These are phyloP conservation scores for Stratiomys singularior DNA, from an alignment of 2,888 invertebrate genomes.

Conservation along the genomic window DNA sequence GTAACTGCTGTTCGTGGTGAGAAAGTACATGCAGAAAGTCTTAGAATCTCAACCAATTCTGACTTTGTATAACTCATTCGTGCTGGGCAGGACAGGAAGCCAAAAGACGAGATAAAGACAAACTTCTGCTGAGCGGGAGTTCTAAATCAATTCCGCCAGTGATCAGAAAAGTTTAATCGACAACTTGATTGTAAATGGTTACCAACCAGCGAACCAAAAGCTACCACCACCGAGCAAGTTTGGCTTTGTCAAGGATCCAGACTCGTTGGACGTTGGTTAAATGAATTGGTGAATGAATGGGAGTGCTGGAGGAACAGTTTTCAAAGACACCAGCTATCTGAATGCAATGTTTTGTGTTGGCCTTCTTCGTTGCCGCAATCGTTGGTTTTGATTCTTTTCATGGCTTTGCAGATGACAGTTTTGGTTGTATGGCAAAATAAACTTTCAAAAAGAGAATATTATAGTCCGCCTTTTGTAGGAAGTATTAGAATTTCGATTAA, in stretches of 20 bases:
- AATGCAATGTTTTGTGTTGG: too few relatives aligned
- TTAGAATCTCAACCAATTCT: not conserved
- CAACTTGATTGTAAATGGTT: constrained; percentile 41
- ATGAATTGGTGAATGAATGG: not conserved
- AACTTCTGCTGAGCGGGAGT: constrained; percentile 20
- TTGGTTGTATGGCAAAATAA: too few relatives aligned
- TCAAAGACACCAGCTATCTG: too few relatives aligned
- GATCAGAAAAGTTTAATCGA: constrained; percentile 45
- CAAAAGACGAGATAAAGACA: constrained; percentile 12
- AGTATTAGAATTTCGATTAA: too few relatives aligned
- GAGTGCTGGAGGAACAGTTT: not conserved
- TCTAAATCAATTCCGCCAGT: constrained; percentile 42
- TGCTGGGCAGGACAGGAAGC: not conserved
- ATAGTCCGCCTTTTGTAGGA: too few relatives aligned
- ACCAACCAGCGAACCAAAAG: too few relatives aligned
- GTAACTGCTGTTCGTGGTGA: not conserved
- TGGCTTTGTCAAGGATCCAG: not conserved
- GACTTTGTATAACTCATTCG: not conserved
- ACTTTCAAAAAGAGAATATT: too few relatives aligned
- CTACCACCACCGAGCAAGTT: not conserved
- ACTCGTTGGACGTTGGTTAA: not conserved
- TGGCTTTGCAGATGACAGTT: too few relatives aligned
- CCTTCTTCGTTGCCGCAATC: too few relatives aligned
- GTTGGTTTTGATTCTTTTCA: too few relatives aligned
- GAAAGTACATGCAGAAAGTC: not conserved